phyloP scores from a whole-genome alignment of 2,888 invertebrate species.

The Cryptocheilus praepositus region DNA sequence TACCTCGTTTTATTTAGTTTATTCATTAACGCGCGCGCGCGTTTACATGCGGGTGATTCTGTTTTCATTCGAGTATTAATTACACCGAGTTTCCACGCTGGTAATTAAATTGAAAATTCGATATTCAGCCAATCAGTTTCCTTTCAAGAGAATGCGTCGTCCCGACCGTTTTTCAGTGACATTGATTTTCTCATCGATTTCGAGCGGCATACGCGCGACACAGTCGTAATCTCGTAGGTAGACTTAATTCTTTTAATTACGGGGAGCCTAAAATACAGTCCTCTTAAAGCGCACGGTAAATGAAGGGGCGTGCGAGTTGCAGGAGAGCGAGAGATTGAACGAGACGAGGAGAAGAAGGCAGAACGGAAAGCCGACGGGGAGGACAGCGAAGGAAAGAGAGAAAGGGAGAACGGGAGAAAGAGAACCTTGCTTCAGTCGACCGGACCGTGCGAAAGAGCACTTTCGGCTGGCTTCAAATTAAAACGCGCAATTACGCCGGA shows the following conservation, averaged over 20 bases:
- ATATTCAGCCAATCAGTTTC: too few species aligned
- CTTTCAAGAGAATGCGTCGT: too few species aligned
- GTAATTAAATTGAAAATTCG: too few species aligned
- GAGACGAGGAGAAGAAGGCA: neutral
- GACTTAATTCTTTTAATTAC: conserved; percentile 70
- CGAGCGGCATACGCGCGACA: neutral
- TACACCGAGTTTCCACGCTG: too few species aligned
- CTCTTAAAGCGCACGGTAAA: conserved; percentile 44
- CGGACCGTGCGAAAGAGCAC: conserved; percentile 32
- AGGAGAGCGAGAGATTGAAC: neutral
- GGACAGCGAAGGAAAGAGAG: conserved; percentile 29
- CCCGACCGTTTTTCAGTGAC: too few species aligned
- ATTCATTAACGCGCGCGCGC: too few species aligned
- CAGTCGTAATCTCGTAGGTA: conserved; percentile 46
- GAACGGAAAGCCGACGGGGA: conserved; percentile 36
- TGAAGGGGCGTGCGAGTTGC: conserved; percentile 26
- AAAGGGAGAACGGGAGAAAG: conserved; percentile 25
- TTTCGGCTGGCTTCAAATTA: conserved; percentile 62
- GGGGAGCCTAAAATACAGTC: conserved; percentile 52
- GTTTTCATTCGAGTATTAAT: too few species aligned
- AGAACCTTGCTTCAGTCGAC: conserved; percentile 7
- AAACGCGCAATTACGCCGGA: conserved; percentile 62
- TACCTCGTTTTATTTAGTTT: too few species aligned
- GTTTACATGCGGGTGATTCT: too few species aligned
- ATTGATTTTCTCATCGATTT: conserved; percentile 5